These are phyloP conservation scores for Styela plicata DNA, from an alignment of 23 tunicate species.

Conservation along the genomic window DNA sequence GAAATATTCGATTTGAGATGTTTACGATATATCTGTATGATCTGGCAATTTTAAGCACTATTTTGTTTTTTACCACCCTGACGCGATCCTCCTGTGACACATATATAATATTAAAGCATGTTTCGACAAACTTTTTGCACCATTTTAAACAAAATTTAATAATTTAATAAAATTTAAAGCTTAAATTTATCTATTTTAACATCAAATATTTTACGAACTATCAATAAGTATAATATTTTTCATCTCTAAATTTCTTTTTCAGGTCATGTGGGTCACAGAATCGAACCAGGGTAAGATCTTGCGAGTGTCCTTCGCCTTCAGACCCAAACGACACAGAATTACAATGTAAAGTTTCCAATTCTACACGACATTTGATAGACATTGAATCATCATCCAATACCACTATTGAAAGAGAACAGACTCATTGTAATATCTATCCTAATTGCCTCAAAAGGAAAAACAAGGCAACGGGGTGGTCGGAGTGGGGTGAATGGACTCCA, in stretches of 20 bases:
- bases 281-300: constrained; percentile 20
- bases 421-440: constrained; percentile 12
- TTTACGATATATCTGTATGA: too few species aligned
- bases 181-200: too few species aligned
- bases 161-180: too few species aligned
- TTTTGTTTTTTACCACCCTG: too few species aligned
- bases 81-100: too few species aligned
- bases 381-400: background rate
- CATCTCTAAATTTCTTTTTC: background rate
- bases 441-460: background rate
- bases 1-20: too few species aligned
- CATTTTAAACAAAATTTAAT: too few species aligned
- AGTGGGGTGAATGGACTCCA: constrained; percentile 52
- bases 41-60: too few species aligned
- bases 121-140: too few species aligned
- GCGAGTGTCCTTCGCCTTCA: constrained; percentile 31
- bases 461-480: constrained; percentile 21
- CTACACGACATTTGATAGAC: background rate
- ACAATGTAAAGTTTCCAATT: background rate
- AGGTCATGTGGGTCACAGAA: constrained; percentile 2
- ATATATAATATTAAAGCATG: too few species aligned
- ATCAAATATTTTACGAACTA: too few species aligned
- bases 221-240: background rate
- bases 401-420: background rate
- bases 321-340: background rate